A percentile compares a stretch with the other conserved stretches of the same genome.
Conservation (phyloP, 2,888 invertebrate genomes). For the Prosapia bicincta region DNA sequence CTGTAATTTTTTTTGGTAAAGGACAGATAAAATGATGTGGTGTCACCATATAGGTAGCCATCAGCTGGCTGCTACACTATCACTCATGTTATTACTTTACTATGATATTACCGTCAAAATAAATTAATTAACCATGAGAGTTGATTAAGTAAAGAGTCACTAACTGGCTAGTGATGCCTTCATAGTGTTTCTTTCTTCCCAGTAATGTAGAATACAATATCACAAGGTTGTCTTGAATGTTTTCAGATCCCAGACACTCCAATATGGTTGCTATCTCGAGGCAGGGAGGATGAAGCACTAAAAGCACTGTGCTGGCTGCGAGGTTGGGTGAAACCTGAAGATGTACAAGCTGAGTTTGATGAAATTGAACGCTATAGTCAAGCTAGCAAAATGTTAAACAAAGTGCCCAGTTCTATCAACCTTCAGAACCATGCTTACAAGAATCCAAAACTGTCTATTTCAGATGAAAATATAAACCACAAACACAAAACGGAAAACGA, state of each 20-base stretch:
- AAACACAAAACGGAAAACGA: background rate
- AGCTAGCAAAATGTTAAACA: conserved; percentile 10
- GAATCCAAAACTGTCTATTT: background rate
- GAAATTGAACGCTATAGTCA: conserved; percentile 45
- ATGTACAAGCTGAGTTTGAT: conserved; percentile 52
- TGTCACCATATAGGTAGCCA: no score
- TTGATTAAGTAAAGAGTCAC: no score
- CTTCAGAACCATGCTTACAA: background rate
- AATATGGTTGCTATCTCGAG: conserved; percentile 57
- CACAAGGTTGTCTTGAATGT: background rate
- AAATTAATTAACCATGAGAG: no score
- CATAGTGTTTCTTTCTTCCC: no score
- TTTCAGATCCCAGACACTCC: conserved; percentile 57
- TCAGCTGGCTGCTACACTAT: no score
- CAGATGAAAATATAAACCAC: background rate
- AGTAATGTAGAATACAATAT: background rate
- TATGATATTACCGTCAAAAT: no score
- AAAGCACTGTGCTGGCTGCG: conserved; percentile 54
- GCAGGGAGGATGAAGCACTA: conserved; percentile 53
- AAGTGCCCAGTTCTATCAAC: background rate
- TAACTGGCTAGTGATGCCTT: no score
- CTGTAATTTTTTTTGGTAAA: no score
- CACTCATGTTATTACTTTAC: no score
- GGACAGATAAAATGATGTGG: no score
- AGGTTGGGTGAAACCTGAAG: conserved; percentile 53